Evolutionary conservation across 2,797 vertebrate species (phyloP), one percentile per base, ranked within the genome.

Genomic region (Hemibagrus guttatus): DNA sequence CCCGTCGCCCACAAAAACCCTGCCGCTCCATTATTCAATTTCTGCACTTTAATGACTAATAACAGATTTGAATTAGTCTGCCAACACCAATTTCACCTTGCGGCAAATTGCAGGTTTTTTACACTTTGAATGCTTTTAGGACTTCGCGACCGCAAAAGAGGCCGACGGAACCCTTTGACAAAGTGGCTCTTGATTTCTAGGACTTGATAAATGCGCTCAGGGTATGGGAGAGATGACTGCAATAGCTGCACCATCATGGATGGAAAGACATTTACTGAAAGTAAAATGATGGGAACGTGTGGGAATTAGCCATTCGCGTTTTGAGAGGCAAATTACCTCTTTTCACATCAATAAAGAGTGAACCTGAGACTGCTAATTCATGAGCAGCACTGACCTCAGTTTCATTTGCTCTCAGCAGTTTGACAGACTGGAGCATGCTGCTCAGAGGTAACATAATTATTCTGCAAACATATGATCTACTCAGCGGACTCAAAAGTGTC

Each of bases 11-110:
- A 81, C 84, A 82, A 81, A 84, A 87, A 69, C 4, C 89, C 90
- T 91, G 84, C 13, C 81, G 92, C 91, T 94, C 94, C 90, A 95
- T 96, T 96, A 95, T 95, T 96, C 92, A 95, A 95, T 96, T 95
- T 95, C 91, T 92, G 89, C 89, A 83, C 91, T 94, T 92, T 95
- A 95, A 95, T 94, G 93, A 93, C 93, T 93, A 92, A 91, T 92
- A 92, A 91, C 88, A 87, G 85, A 88, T 90, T 89, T 90, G 93
- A 95, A 96, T 96, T 94, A 96, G 93, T 89, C 94, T 96, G 95
- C 95, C 95, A 95, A 93, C 92, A 94, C 90, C 90, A 88, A 95
- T 96, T 95, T 95, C 92, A 92, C 92, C 93, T 91, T 87, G 75
- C 90, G 82, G 85, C 86, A 92, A 87, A 85, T 91, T 87, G 89